Evolutionary conservation across 1,140 invertebrate species (phyloP).

Genomic region (Matsumurasca onukii): DNA sequence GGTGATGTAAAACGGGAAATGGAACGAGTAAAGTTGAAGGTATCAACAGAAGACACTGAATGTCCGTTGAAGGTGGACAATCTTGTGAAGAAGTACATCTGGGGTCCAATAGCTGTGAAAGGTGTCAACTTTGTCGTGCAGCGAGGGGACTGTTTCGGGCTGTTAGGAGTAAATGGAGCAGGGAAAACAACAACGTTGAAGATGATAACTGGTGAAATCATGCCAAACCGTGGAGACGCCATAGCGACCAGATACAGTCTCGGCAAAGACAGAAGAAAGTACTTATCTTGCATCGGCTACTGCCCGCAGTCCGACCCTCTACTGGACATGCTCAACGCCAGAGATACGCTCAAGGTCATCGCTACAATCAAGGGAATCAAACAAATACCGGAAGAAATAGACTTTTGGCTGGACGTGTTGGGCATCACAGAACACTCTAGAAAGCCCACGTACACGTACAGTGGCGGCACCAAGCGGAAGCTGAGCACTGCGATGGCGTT

Average conservation of each 20-base stretch:
- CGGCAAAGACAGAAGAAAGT: background rate
- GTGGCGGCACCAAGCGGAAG: constrained; percentile 88
- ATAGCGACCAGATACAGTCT: constrained; percentile 13
- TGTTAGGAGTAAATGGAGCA: constrained; percentile 87
- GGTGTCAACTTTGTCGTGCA: constrained; percentile 66
- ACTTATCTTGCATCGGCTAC: constrained; percentile 61
- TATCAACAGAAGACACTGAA: background rate
- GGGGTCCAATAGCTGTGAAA: constrained; percentile 60
- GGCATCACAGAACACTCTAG: constrained; percentile 78
- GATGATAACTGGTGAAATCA: constrained; percentile 74
- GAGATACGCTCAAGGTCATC: constrained; percentile 81
- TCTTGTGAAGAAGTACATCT: constrained; percentile 38
- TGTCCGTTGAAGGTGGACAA: constrained; percentile 33
- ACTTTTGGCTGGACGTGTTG: constrained; percentile 70
- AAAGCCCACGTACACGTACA: constrained; percentile 78
- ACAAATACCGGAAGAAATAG: constrained; percentile 62
- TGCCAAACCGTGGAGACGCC: constrained; percentile 37
- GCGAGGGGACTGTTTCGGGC: constrained; percentile 83
- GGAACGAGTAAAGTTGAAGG: background rate
- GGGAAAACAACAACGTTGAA: constrained; percentile 85
- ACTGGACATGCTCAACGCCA: constrained; percentile 80
- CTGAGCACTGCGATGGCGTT: constrained; percentile 87
- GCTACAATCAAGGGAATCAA: constrained; percentile 74
- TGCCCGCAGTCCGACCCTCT: constrained; percentile 86
- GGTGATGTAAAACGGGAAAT: constrained; percentile 1